Evolutionary conservation across 2,113 vertebrate genomes (phyloP).

Genomic region (rat (Rattus norvegicus)): GRCr8 NC_086036.1:80176501-80177000

Average conservation of each 20-base stretch:
- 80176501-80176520: background rate
- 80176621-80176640: background rate
- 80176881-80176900: background rate
- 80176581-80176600: background rate
- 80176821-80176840: no score
- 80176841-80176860: no score
- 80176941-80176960: accelerated
- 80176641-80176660: background rate
- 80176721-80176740: background rate
- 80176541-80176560: background rate
- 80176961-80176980: accelerated
- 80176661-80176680: background rate
- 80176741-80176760: background rate
- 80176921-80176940: accelerated
- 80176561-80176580: background rate
- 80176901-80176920: no score
- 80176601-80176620: background rate
- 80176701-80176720: no score
- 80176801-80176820: no score
- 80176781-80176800: no score
- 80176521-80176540: background rate
- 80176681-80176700: no score
- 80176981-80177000: background rate
- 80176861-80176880: no score
- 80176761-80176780: no score